These are phyloP conservation scores for Scolopax mira DNA, from an alignment of 2,113 vertebrate species.

Conservation along the genomic window DNA sequence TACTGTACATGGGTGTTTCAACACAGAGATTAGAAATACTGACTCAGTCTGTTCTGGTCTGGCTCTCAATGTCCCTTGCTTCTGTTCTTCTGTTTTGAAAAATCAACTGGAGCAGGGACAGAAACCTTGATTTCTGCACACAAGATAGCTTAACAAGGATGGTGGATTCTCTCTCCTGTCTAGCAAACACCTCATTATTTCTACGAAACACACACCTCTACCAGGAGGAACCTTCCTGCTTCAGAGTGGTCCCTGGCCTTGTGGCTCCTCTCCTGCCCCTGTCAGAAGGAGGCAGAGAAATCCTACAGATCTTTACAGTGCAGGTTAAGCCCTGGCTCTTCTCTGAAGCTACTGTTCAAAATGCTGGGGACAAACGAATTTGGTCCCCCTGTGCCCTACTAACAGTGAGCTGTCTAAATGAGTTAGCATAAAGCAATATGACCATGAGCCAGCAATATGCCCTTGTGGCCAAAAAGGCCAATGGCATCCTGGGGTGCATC, in stretches of 20 bases:
- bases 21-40: not conserved
- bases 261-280: not conserved
- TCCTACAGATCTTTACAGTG: accelerated
- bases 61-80: not conserved
- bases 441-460: too few relatives aligned
- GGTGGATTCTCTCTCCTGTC: not conserved
- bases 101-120: not conserved
- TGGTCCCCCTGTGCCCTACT: too few relatives aligned
- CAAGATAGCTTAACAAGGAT: not conserved
- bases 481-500: too few relatives aligned
- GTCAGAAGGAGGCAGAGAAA: not conserved
- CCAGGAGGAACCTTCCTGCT: not conserved
- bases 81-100: not conserved
- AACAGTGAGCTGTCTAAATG: not conserved
- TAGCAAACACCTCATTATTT: not conserved
- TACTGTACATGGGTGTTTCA: not conserved
- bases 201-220: not conserved
- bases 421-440: not conserved
- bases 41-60: not conserved
- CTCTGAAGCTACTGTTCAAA: not conserved
- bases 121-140: not conserved
- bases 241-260: not conserved
- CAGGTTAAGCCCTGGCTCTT: not conserved
- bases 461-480: too few relatives aligned
- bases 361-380: accelerated